Evolutionary conservation across 1,140 invertebrate species (phyloP), one percentile per base, ranked within the genome.

Genomic region (Drusus annulatus): DNA sequence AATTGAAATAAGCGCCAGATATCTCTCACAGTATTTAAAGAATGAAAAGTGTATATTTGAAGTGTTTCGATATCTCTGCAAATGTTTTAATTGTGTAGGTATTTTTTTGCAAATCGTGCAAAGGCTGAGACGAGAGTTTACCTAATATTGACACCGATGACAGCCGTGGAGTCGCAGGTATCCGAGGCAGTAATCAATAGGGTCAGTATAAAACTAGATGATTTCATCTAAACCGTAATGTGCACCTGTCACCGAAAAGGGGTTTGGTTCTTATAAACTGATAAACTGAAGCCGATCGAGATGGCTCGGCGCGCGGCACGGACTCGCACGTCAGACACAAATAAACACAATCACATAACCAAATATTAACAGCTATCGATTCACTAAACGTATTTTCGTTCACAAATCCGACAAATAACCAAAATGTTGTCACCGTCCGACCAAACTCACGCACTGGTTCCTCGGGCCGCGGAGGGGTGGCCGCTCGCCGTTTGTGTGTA

Each of bases 231-330:
- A 63, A 76, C 2, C 56, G 51, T 76, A 62, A 76, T 62, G 45
- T 62, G 56, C 74, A 63, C 74, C 74, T 76, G 74, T 76, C 74
- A 76, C 23, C 31, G 31, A 62, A 76, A 76, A 76, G 74, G 74
- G 74, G 74, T 76, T 76, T 76, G 74, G 74, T 76, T 45, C 74
- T 51, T 76, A 60, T 19, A 63, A 19, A 58, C 52, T 75, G 73
- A 75, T 28, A 28, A 28, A 28, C 25, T 5, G 25, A 28, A 60
- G 51, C 31, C 13, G 58, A n/a, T 31, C 17, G 36, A 45, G 36
- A 50, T 17, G 23, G 13, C 50, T 28, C 45, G 19, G 19, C 15
- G 17, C 17, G 50, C 36, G 36, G 65, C 10, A 36, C 13, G 36
- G 21, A n/a, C 45, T 50, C 62, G n/a, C n/a, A n/a, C 23, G 62